Percentiles rank a stretch among this genome's conserved stretches.
Conservation (phyloP, 2,113 vertebrate genomes). For the Uria lomvia region DNA sequence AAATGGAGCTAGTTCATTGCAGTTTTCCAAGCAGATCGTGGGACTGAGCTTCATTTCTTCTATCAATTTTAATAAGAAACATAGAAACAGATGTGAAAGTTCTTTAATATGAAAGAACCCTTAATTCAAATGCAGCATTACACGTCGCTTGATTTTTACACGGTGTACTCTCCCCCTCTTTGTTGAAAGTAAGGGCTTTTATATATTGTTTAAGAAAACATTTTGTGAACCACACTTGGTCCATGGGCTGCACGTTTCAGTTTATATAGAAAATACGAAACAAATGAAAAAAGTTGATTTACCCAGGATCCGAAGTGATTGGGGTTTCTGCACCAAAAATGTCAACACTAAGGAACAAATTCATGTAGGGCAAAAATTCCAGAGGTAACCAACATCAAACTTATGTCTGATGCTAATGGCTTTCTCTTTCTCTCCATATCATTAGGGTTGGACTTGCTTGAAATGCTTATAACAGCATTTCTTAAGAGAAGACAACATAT, state of each 20-base stretch:
- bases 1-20: background rate
- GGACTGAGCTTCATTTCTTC: background rate
- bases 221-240: background rate
- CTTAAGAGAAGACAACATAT: background rate
- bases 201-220: background rate
- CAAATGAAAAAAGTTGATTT: background rate
- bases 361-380: background rate
- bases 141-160: background rate
- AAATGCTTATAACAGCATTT: background rate
- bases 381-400: background rate
- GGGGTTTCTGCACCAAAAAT: background rate
- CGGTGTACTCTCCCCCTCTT: background rate
- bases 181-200: background rate
- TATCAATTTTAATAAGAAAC: background rate
- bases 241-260: background rate
- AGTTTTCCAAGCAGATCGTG: background rate
- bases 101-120: background rate
- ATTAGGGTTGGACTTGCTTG: background rate
- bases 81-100: background rate
- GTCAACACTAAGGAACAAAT: background rate
- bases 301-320: background rate
- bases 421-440: background rate
- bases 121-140: background rate
- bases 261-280: background rate
- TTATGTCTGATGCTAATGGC: background rate